Percentiles rank a stretch among this genome's conserved stretches.
These are phyloP conservation scores for Heliopora coerulea DNA, from an alignment of 92 coral and sea anemone genomes.

Conservation along the genomic window DNA sequence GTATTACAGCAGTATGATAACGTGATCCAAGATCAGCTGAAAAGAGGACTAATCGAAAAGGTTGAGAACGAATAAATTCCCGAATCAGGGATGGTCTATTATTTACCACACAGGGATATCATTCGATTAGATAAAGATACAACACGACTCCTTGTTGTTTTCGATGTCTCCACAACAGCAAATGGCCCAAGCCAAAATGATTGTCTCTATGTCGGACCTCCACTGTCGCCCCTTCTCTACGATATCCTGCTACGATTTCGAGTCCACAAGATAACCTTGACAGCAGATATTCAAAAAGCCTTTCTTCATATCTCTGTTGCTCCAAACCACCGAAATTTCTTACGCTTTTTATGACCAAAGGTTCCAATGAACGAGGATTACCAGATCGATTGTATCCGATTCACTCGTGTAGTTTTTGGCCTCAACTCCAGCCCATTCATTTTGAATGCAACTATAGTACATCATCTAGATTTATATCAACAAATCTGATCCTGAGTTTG, in stretches of 20 bases:
- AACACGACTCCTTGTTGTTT: slow-evolving; percentile 35
- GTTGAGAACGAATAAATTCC: slow-evolving; percentile 3
- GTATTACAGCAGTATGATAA: slow-evolving; percentile 25
- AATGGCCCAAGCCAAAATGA: slow-evolving; percentile 25
- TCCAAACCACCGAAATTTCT: slow-evolving; percentile 24
- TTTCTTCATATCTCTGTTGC: slow-evolving; percentile 42
- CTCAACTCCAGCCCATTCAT: slow-evolving; percentile 58
- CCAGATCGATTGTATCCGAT: slow-evolving; percentile 32
- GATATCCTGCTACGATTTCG: slow-evolving; percentile 52
- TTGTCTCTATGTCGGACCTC: slow-evolving; percentile 47
- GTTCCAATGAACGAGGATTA: slow-evolving; percentile 24
- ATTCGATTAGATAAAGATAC: slow-evolving; percentile 25
- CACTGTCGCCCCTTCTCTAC: slow-evolving; percentile 28
- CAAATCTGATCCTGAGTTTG: neutral
- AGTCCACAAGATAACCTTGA: slow-evolving; percentile 35
- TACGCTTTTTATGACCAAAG: slow-evolving; percentile 5
- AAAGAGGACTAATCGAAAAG: slow-evolving; percentile 35
- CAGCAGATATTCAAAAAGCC: slow-evolving; percentile 53
- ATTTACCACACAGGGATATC: slow-evolving; percentile 49
- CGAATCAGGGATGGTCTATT: slow-evolving; percentile 33
- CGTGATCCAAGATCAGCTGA: slow-evolving; percentile 46
- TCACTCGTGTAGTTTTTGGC: slow-evolving; percentile 49
- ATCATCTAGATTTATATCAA: slow-evolving; percentile 25
- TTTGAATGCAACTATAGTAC: slow-evolving; percentile 47
- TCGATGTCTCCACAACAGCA: slow-evolving; percentile 26